Percentiles rank a stretch among this genome's conserved stretches.
phyloP scores from a whole-genome alignment of 2,797 vertebrate species.

The Takifugu ocellatus region DNA sequence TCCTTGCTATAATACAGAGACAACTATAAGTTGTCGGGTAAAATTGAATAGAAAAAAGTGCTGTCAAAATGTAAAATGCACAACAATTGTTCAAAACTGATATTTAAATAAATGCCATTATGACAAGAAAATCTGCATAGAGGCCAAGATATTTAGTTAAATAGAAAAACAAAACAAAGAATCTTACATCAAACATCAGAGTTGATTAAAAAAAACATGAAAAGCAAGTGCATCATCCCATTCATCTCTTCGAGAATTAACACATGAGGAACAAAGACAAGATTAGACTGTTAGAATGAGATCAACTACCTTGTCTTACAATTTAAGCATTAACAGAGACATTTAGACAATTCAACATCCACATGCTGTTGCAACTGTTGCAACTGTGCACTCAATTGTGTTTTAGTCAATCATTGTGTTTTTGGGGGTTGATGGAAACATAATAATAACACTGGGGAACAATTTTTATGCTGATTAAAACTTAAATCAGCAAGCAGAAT shows the following conservation, averaged over 20 bases:
- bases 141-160: slow-evolving; percentile 67
- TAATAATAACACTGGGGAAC: no score
- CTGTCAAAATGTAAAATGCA: slow-evolving; percentile 62
- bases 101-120: slow-evolving; percentile 69
- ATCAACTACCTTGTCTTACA: slow-evolving; percentile 20
- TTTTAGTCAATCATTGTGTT: slow-evolving; percentile 7
- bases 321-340: slow-evolving; percentile 12
- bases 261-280: slow-evolving; percentile 12
- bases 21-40: slow-evolving; percentile 60
- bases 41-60: slow-evolving; percentile 68
- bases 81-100: slow-evolving; percentile 56
- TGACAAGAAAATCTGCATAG: slow-evolving; percentile 78
- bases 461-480: no score
- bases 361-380: slow-evolving; percentile 15
- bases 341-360: slow-evolving; percentile 12
- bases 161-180: slow-evolving; percentile 50
- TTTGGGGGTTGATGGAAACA: no score
- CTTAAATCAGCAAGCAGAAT: no score
- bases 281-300: slow-evolving; percentile 28
- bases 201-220: slow-evolving; percentile 22
- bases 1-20: slow-evolving; percentile 65
- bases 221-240: slow-evolving; percentile 22
- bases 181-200: slow-evolving; percentile 37
- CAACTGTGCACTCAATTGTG: slow-evolving; percentile 30
- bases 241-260: slow-evolving; percentile 21